phyloP scores from a whole-genome alignment of 2,113 vertebrate species.

The Glaucomys volans region DNA sequence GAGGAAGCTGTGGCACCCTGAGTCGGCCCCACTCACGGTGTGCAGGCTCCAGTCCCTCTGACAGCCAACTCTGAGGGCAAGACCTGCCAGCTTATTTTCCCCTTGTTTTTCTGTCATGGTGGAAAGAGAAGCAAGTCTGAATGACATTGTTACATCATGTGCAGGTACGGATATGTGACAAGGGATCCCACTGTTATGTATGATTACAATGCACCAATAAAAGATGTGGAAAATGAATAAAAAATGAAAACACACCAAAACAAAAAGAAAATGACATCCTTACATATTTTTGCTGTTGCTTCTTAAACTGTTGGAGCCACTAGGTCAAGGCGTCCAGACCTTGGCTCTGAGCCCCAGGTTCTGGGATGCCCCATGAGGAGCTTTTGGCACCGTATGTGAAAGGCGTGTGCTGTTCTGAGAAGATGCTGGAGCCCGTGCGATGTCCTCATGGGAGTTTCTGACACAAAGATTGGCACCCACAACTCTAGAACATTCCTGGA shows the following conservation, averaged over 20 bases:
- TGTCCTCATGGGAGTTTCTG: too few relatives aligned
- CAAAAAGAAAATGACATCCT: too few relatives aligned
- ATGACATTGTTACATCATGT: neutral
- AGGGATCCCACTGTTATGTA: too few relatives aligned
- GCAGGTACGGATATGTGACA: too few relatives aligned
- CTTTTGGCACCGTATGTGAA: neutral
- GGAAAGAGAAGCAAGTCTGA: neutral
- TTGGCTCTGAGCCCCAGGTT: neutral
- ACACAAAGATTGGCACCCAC: neutral
- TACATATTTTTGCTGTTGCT: neutral
- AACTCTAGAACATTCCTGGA: neutral
- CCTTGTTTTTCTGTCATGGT: neutral
- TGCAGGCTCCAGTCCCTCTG: too few relatives aligned
- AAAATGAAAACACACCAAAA: too few relatives aligned
- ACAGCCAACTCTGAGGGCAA: neutral
- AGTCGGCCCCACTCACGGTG: too few relatives aligned
- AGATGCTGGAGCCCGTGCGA: neutral
- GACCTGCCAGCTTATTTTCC: neutral
- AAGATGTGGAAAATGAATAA: too few relatives aligned
- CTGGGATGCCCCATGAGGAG: too few relatives aligned
- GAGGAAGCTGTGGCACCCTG: too few relatives aligned
- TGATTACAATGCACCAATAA: too few relatives aligned
- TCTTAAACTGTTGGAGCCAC: neutral
- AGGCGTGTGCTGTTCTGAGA: neutral
- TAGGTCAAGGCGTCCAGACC: neutral